Evolutionary conservation across 2,113 vertebrate genomes (phyloP), one percentile per base, ranked within the genome.

Genomic region (Cathartes aura): DNA sequence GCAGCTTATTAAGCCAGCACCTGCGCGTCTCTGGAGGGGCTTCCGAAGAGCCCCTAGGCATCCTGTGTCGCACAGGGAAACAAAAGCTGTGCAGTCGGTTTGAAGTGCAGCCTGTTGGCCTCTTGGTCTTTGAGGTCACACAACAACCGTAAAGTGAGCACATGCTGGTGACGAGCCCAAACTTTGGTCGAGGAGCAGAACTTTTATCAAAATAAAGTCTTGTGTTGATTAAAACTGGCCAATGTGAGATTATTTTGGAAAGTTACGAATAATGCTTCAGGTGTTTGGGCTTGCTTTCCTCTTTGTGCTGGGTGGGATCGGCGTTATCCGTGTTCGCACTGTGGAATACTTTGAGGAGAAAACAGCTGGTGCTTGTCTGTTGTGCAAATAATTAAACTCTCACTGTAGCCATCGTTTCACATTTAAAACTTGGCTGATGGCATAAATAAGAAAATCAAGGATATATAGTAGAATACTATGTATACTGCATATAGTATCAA

Each of bases 301-400:
- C 22, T 40, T 27, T 29, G 73, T 32, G 24, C 43, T 16, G 66
- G 42, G 40, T 4, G 43, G 42, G 50, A 24, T 15, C 15, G 0
- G 10, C 2, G 4, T 36, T 36, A 7, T 4, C 38, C 3, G 3
- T 5, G 0, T 9, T 10, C 3, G 5, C 6, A 0, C n/a, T 11
- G 32, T 26, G 42, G 9, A 6, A 9, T 47, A 4, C 32, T 59
- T 34, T 6, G 47, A 52, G 66, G 40, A 42, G 74, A 34, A 56
- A 52, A 34, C 52, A 21, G 72, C 48, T 45, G 48, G 68, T 24
- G 20, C 56, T 32, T 4, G 55, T 38, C 29, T 21, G 42, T 20
- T 48, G 14, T 1, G 66, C n/a, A 6, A 4, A 53, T 17, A 16
- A 12, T 14, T 34, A 15, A 71, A 8, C 34, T 18, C 36, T n/a